A percentile compares a stretch with the other conserved stretches of the same genome.
phyloP scores from a whole-genome alignment of 2,113 vertebrate genomes.

The Garra rufa region DNA sequence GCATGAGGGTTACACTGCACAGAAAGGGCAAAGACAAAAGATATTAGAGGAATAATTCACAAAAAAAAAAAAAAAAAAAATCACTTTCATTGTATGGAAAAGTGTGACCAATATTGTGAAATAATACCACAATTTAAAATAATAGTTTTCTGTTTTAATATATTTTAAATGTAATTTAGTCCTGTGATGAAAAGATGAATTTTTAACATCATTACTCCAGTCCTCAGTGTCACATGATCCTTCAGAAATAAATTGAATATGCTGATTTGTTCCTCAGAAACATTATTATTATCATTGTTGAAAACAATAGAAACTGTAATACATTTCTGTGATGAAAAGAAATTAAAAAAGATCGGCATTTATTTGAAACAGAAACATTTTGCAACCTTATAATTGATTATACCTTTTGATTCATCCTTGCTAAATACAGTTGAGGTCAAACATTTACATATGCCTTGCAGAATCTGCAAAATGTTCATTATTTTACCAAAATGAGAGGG shows the following conservation, averaged over 20 bases:
- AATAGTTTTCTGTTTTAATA: background rate
- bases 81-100: too few relatives aligned
- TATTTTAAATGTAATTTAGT: background rate
- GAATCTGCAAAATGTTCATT: too few relatives aligned
- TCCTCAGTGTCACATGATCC: background rate
- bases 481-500: too few relatives aligned
- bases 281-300: background rate
- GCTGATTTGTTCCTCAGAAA: background rate
- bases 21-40: conserved; percentile 52
- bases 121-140: background rate
- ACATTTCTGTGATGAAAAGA: background rate
- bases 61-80: background rate
- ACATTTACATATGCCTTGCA: too few relatives aligned
- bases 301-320: background rate
- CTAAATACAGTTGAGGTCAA: background rate
- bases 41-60: background rate
- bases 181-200: background rate
- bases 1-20: conserved; percentile 76
- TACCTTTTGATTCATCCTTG: background rate
- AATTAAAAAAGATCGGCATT: background rate
- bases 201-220: background rate
- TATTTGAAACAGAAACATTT: background rate
- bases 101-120: background rate
- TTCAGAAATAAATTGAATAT: too few relatives aligned
- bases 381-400: background rate